Percentiles rank a stretch among this genome's conserved stretches.
Conservation (phyloP, 2,113 vertebrate species). For the Anas platyrhynchos region DNA sequence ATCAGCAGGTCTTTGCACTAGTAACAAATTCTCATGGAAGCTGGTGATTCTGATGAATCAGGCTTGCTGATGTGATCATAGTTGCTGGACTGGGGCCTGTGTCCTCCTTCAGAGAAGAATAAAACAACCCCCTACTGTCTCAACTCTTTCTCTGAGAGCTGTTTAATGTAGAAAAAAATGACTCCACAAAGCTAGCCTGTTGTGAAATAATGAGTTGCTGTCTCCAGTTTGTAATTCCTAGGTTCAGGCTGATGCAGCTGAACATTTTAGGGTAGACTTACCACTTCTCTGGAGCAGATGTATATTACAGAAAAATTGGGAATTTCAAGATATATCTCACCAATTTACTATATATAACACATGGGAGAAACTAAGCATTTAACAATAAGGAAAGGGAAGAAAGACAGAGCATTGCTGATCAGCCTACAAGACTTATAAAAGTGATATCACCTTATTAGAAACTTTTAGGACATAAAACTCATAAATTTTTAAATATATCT, state of each 20-base stretch:
- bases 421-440: not conserved
- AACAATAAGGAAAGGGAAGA: not conserved
- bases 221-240: not conserved
- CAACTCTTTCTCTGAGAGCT: not conserved
- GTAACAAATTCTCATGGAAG: not conserved
- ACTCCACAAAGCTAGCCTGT: not conserved
- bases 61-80: not conserved
- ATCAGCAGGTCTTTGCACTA: not conserved
- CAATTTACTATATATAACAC: not conserved
- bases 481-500: not conserved
- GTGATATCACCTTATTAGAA: not conserved
- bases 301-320: not conserved
- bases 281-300: conserved; percentile 8
- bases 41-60: no score
- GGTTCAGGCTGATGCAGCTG: not conserved
- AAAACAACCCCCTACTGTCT: not conserved
- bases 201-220: not conserved
- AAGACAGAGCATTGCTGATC: not conserved
- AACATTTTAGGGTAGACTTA: conserved; percentile 21
- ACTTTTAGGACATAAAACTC: not conserved
- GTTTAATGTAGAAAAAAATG: not conserved
- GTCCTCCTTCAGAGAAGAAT: not conserved
- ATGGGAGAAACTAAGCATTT: not conserved
- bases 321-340: conserved; percentile 9
- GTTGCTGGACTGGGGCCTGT: not conserved